Evolutionary conservation across 2,888 invertebrate genomes (phyloP), one percentile per base, ranked within the genome.

Genomic region (Drosophila lacicola): DNA sequence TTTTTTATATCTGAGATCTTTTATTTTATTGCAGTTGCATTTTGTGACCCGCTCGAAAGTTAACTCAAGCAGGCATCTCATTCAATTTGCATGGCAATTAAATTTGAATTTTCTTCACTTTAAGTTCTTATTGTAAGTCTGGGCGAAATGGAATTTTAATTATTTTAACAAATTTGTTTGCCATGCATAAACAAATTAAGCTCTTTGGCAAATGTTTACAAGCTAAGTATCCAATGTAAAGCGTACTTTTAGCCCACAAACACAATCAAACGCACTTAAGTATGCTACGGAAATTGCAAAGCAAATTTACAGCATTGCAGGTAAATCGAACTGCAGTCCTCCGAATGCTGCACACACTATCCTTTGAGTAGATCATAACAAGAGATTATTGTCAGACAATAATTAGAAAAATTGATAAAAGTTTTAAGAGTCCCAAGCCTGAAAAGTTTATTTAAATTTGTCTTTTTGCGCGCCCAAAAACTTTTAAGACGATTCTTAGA

Each of bases 51-150:
- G 51, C 45, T 62, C 21, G 46, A 54, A 39, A 68, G 69, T 60
- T 65, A 84, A 50, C 63, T 61, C 56, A 47, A 55, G 68, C 81
- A 62, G 55, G 67, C 54, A 74, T 72, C 65, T 61, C 70, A 76
- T 78, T 82, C 78, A 82, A 85, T 85, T 73, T 85, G 57, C 61
- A 56, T 57, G 44, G 55, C 78, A 75, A 85, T 85, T 82, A 75
- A 73, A 75, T 69, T 70, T 62, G 44, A 39, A 44, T 44, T 44
- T 54, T 33, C 37, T 51, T 50, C 34, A n/a, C 53, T 63, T 54
- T 42, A 71, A 63, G 61, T 57, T 25, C 53, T 67, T 61, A 56
- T 41, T 51, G 57, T 33, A 53, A 62, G 36, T 10, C 14, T 33
- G 5, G 3, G 49, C 25, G 33, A 29, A 19, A 41, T 37, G 57